Base-by-base conservation (phyloP, 2,113 vertebrate genomes). In the Columba livia region DNA sequence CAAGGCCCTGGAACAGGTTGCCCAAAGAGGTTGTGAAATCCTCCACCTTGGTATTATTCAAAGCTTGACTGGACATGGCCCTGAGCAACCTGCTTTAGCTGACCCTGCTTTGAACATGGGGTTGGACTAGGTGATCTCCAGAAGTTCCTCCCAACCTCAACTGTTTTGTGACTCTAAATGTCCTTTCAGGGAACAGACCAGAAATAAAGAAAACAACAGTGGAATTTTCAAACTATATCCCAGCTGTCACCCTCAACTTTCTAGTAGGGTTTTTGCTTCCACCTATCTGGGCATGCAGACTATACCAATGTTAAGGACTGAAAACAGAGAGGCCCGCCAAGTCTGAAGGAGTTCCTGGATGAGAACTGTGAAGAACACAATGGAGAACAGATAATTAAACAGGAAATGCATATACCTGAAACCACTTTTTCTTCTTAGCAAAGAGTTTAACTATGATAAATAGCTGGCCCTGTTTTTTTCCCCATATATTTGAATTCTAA, bases 311-410 rank as follows among this genome's bases (percentile, higher is more conserved):
- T 25, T 60, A 91, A 80, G 26, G 44, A 92, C 6, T 75, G 74
- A 87, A 91, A 96, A 61, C 38, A 90, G 12, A 79, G 2, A 50
- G 26, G 26, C 23, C 32, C 42, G 70, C 90, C 56, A 74, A 40
- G 31, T 56, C 67, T 90, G 85, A 79, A 90, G 47, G 40, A 48
- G 25, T 51, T 90, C 61, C 48, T 78, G 44, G 51, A 78, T 64
- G 15, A 86, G 51, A 88, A 83, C 72, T 88, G 79, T 56, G 85
- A 95, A 64, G 67, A 94, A 90, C 74, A 94, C 32, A 93, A 74
- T 18, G 24, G 16, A 88, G 54, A 95, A 89, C 31, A 80, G n/a
- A 53, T 50, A 62, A 85, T 77, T 62, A 95, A 93, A 90, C 3
- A 7, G 31, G 38, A 80, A 51, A 7, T 21, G 7, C 25, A 58